phyloP scores from a whole-genome alignment of 2,113 vertebrate species.

The Campylomormyrus tamandua region DNA sequence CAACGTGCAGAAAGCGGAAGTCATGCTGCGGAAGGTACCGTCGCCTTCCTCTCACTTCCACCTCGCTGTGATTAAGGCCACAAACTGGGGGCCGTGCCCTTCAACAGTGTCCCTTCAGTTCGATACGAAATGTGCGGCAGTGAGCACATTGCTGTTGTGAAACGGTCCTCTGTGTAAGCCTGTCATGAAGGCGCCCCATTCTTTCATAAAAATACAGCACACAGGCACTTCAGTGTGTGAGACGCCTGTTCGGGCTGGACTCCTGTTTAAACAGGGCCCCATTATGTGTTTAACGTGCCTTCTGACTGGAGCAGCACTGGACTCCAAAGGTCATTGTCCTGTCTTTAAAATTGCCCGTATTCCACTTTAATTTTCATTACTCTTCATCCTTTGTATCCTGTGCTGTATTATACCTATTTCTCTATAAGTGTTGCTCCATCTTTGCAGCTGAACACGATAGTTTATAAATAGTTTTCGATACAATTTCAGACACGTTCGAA shows the following conservation, averaged over 20 bases:
- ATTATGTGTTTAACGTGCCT: background rate
- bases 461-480: background rate
- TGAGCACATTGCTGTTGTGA: background rate
- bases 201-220: background rate
- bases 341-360: background rate
- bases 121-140: background rate
- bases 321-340: background rate
- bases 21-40: conserved; percentile 89
- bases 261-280: background rate
- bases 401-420: background rate
- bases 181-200: background rate
- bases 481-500: background rate
- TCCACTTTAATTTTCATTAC: background rate
- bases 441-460: background rate
- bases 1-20: conserved; percentile 81
- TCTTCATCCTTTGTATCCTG: background rate
- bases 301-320: background rate
- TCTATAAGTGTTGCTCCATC: background rate
- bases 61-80: background rate
- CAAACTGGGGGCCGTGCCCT: background rate
- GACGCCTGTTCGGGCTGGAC: background rate
- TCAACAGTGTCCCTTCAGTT: background rate
- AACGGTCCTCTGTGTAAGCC: background rate
- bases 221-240: background rate
- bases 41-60: background rate